Evolutionary conservation across 1,140 invertebrate species (phyloP), one percentile per base, ranked within the genome.

Genomic region (Scaptomyza montana): DNA sequence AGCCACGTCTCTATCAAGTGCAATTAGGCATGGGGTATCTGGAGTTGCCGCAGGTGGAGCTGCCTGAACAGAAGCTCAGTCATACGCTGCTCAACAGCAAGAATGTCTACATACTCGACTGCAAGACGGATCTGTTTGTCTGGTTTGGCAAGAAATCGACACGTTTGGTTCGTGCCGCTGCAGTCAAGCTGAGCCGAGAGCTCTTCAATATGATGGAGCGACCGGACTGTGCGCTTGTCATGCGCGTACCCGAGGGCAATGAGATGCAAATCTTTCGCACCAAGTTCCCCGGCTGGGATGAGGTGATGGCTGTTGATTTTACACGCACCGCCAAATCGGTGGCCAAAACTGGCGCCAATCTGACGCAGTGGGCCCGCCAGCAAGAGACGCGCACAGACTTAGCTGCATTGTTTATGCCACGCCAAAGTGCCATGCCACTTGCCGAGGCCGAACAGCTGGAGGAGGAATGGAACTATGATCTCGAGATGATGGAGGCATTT

Each of bases 91-190:
- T 99, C 13, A 95, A 97, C 67, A 98, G 97, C 61, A 96, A 98
- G 90, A 97, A 98, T 93, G 99, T 99, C 2, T 99, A 99, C 92
- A 98, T 99, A 91, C 93, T 99, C 21, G 99, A 99, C 92, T 99
- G 98, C 90, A 96, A 96, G 84, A 93, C 96, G 36, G 99, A 99
- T 92, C 95, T 99, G n/a, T 99, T 99, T 93, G 97, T 99, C 9
- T 99, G 99, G 98, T 98, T 99, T 93, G 99, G 99, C 5, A 98
- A 99, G 91, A 99, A 99, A 92, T 99, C 99, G 0, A 99, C 98
- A 0, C 93, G 98, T 59, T 92, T 99, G 61, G 97, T 99, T 0
- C 94, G 98, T 68, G 98, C 98, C 45, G 99, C 99, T 6, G 98
- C 98, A 12, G 94, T 99, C 30, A 99, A 99, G 93, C 92, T 99